phyloP scores from a whole-genome alignment of 1,140 invertebrate genomes.

The Eriosoma lanigerum region DNA sequence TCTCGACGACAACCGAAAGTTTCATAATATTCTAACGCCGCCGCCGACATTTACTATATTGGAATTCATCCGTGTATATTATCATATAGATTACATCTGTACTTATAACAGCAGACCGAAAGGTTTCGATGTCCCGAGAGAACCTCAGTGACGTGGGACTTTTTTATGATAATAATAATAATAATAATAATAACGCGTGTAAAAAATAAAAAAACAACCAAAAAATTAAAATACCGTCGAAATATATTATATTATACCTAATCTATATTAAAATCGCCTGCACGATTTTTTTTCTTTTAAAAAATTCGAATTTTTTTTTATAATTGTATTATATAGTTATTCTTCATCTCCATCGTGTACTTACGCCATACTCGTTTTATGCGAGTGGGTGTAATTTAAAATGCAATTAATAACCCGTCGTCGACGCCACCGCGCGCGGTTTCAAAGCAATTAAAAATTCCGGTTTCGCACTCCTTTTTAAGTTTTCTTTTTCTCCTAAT shows the following conservation, averaged over 20 bases:
- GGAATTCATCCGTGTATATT: conserved; percentile 33
- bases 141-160: not conserved
- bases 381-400: not conserved
- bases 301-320: too few species aligned
- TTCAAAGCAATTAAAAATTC: conserved; percentile 5
- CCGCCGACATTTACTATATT: conserved; percentile 3
- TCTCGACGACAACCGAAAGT: conserved; percentile 6
- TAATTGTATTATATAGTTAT: too few species aligned
- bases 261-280: too few species aligned
- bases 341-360: too few species aligned
- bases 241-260: too few species aligned
- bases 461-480: not conserved
- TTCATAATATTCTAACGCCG: conserved; percentile 6
- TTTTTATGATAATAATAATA: conserved; percentile 12
- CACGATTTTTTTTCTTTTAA: too few species aligned
- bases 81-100: conserved; percentile 43
- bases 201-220: not conserved
- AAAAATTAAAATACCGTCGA: too few species aligned
- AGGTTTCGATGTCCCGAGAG: conserved; percentile 23
- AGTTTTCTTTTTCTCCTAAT: not conserved
- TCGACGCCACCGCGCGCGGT: not conserved
- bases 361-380: not conserved
- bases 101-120: not conserved
- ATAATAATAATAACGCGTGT: not conserved
- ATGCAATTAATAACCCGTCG: not conserved